Percentiles rank a stretch among this genome's conserved stretches.
phyloP scores from a whole-genome alignment of 2,113 vertebrate species.

The Nettapus auritus region DNA sequence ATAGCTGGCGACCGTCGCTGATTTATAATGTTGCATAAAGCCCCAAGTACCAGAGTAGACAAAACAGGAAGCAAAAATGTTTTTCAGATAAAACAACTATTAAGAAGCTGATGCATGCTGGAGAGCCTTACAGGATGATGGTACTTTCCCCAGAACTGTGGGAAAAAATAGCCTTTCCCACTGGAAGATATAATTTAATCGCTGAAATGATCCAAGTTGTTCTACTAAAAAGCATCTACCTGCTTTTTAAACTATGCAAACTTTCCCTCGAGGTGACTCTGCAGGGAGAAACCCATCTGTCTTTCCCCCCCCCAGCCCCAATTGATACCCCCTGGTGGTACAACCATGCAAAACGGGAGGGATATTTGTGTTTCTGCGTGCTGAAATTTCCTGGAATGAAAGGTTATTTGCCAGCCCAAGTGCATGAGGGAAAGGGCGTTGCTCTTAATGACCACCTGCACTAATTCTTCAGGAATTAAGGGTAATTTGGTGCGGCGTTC shows the following conservation, averaged over 20 bases:
- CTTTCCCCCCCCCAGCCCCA: neutral
- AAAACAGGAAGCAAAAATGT: neutral
- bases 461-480: neutral
- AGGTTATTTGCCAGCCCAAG: fast-evolving
- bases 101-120: neutral
- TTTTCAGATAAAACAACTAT: neutral
- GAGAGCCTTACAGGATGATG: neutral
- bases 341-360: fast-evolving
- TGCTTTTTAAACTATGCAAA: neutral
- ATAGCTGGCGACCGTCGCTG: fast-evolving
- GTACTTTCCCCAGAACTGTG: neutral
- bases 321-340: neutral
- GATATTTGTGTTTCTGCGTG: neutral
- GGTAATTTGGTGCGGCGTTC: fast-evolving
- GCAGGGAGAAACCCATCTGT: neutral
- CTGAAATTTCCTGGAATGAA: neutral
- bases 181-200: neutral
- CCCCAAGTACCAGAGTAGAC: neutral
- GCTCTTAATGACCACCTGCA: neutral
- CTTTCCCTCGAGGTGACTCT: neutral
- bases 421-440: neutral
- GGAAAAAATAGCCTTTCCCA: too few relatives aligned
- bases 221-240: neutral
- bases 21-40: neutral
- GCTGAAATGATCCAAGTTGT: neutral